A percentile compares a stretch with the other conserved stretches of the same genome.
These are phyloP conservation scores for Spisula subtruncata DNA, from an alignment of 2,888 invertebrate genomes.

Conservation along the genomic window DNA sequence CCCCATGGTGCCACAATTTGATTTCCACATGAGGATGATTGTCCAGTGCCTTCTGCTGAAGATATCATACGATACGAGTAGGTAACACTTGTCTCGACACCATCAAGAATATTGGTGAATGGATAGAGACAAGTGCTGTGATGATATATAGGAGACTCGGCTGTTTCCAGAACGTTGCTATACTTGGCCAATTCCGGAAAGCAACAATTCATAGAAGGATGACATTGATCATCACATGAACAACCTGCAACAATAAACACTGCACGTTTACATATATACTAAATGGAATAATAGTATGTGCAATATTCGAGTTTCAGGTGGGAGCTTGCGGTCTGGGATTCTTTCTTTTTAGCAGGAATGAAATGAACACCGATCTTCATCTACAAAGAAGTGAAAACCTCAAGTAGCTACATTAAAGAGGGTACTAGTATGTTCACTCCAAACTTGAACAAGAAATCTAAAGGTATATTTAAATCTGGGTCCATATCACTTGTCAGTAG, in stretches of 20 bases:
- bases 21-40: not conserved
- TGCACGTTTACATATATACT: too few relatives aligned
- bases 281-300: too few relatives aligned
- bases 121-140: not conserved
- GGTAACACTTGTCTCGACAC: not conserved
- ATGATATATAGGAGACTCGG: not conserved
- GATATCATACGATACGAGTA: not conserved
- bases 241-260: not conserved
- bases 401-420: too few relatives aligned
- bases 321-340: too few relatives aligned
- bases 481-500: too few relatives aligned
- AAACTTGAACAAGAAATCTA: too few relatives aligned
- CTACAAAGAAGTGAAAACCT: too few relatives aligned
- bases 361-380: too few relatives aligned
- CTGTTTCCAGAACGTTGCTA: not conserved
- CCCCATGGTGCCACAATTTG: constrained; percentile 3
- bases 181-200: not conserved
- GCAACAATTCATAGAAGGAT: not conserved
- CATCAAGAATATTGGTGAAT: not conserved
- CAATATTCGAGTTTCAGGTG: too few relatives aligned
- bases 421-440: too few relatives aligned
- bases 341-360: too few relatives aligned
- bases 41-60: not conserved
- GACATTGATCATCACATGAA: not conserved
- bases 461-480: too few relatives aligned